phyloP scores from a whole-genome alignment of 2,888 invertebrate genomes.

The Thera obeliscata region DNA sequence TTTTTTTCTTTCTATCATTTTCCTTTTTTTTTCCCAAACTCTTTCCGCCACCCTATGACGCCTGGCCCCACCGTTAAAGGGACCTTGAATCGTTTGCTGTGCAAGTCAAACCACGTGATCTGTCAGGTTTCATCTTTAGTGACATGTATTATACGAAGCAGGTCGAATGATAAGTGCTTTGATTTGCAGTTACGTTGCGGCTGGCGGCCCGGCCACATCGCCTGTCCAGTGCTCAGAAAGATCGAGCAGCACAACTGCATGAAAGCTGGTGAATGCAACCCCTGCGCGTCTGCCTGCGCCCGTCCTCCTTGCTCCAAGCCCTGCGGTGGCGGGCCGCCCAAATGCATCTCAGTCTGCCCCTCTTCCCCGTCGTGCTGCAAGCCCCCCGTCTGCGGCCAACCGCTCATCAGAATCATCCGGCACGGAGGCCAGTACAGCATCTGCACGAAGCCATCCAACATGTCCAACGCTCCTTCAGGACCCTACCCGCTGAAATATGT shows the following conservation, averaged over 20 bases:
- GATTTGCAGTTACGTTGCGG: conserved; percentile 70
- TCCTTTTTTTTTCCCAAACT: no score
- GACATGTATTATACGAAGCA: background rate
- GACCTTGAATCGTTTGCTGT: no score
- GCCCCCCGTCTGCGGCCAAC: conserved; percentile 51
- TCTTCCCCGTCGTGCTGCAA: conserved; percentile 57
- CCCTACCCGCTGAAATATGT: conserved; percentile 77
- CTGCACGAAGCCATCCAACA: conserved; percentile 70
- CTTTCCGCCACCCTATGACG: no score
- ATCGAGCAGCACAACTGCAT: conserved; percentile 72
- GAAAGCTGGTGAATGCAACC: conserved; percentile 57
- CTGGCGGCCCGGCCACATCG: conserved; percentile 80
- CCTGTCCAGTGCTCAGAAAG: conserved; percentile 69
- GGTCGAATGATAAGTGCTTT: background rate
- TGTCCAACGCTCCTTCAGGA: conserved; percentile 71
- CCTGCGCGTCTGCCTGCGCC: conserved; percentile 54
- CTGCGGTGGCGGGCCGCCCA: conserved; percentile 55
- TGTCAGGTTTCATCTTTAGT: no score
- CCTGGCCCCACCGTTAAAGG: no score
- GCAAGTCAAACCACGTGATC: no score
- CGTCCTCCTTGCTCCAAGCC: conserved; percentile 55
- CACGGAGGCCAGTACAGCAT: conserved; percentile 74
- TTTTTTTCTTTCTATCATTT: no score
- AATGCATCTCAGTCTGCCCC: conserved; percentile 57
- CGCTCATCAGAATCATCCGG: conserved; percentile 68